These are phyloP conservation scores for Gisinianus flammeolus DNA, from an alignment of 2,888 invertebrate genomes.

Conservation along the genomic window DNA sequence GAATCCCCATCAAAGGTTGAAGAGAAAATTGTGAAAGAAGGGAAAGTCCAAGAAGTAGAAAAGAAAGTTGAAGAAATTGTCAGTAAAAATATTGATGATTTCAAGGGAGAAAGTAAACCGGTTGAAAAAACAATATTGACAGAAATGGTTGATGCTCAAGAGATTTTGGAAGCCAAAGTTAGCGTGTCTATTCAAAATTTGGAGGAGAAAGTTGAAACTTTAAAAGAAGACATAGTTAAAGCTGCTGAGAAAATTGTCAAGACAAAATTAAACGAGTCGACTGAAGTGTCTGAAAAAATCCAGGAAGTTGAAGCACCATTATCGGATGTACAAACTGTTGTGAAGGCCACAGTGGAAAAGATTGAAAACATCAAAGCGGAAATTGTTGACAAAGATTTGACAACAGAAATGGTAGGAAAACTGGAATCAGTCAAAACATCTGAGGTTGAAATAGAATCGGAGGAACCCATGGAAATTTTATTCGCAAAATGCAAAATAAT, in stretches of 20 bases:
- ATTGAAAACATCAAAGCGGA: no score
- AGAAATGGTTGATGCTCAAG: neutral
- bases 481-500: neutral
- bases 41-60: neutral
- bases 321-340: neutral
- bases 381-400: neutral
- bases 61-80: slow-evolving; percentile 14
- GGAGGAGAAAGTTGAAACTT: neutral
- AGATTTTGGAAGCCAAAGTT: neutral
- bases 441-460: neutral
- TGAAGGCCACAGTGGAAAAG: neutral
- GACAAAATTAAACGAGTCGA: neutral
- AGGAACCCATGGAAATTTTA: neutral
- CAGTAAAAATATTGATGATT: neutral
- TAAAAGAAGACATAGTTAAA: neutral
- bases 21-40: no score
- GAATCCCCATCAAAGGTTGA: neutral
- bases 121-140: neutral
- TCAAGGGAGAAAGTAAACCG: neutral
- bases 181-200: neutral
- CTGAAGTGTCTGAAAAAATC: neutral
- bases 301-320: neutral
- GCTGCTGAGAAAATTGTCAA: neutral
- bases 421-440: neutral
- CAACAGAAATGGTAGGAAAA: neutral